Percentiles rank a stretch among this genome's conserved stretches.
These are phyloP conservation scores for Propithecus deckenii DNA, from an alignment of 2,797 vertebrate genomes.

Conservation along the genomic window DNA sequence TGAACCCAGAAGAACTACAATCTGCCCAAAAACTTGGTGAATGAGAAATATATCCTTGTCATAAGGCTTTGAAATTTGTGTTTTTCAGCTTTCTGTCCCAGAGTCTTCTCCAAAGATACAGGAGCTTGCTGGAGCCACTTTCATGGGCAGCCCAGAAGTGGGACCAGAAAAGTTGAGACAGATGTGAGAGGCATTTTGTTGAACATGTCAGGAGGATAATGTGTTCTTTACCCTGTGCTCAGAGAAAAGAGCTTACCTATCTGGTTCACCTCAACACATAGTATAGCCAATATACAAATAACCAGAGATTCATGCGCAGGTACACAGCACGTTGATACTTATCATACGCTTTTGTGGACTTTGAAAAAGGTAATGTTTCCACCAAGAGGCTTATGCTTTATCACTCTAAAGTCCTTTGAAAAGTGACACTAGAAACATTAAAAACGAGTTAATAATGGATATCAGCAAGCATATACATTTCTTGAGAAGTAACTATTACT, in stretches of 20 bases:
- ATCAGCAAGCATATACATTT: not conserved
- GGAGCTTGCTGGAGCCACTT: not conserved
- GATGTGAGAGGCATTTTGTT: not conserved
- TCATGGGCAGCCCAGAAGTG: not conserved
- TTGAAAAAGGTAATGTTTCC: not conserved
- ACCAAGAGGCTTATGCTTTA: not conserved
- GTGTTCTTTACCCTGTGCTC: not conserved
- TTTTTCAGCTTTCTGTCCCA: not conserved
- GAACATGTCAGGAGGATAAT: not conserved
- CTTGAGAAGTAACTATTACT: constrained; percentile 1
- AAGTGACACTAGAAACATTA: not conserved
- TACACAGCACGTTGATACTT: not conserved
- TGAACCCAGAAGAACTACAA: not conserved
- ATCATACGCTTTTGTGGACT: not conserved
- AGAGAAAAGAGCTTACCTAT: not conserved
- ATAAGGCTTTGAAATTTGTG: not conserved
- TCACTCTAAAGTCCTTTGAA: constrained; percentile 18
- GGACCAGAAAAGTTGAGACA: not conserved
- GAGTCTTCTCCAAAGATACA: not conserved
- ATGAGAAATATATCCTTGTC: not conserved
- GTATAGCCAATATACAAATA: not conserved
- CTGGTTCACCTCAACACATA: not conserved
- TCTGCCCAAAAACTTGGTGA: not conserved
- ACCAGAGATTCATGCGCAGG: not conserved
- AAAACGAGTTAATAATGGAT: not conserved